phyloP scores from a whole-genome alignment of 2,113 vertebrate species.

The Nothoprocta pentlandii region DNA sequence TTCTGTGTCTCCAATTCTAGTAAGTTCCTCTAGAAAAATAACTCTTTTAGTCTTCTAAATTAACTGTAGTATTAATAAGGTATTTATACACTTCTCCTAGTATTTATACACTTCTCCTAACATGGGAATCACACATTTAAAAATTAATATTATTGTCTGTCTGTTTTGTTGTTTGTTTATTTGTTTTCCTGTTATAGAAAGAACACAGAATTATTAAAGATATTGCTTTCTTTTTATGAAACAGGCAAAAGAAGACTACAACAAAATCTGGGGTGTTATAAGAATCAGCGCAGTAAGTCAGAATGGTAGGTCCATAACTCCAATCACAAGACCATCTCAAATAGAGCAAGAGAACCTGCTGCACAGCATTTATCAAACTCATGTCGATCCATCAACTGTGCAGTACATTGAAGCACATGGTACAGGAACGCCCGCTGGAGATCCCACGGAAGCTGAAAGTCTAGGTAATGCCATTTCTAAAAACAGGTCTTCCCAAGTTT shows the following conservation, averaged over 20 bases:
- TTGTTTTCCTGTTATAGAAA: neutral
- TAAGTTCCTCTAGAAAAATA: neutral
- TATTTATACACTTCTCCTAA: neutral
- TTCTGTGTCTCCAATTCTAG: neutral
- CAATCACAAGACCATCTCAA: constrained; percentile 83
- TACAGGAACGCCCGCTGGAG: constrained; percentile 84
- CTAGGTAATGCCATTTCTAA: constrained; percentile 77
- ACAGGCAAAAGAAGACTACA: constrained; percentile 82
- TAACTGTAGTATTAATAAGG: neutral
- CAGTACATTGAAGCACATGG: constrained; percentile 88
- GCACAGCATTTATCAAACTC: constrained; percentile 76
- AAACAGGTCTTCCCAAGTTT: constrained; percentile 59
- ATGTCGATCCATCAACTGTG: constrained; percentile 74
- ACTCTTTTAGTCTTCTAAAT: neutral
- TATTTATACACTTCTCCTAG: neutral
- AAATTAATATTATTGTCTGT: neutral
- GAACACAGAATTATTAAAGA: neutral
- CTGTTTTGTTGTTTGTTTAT: neutral
- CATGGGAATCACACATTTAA: accelerated
- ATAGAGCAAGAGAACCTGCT: constrained; percentile 83
- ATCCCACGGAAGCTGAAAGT: constrained; percentile 82
- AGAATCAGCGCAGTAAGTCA: constrained; percentile 83
- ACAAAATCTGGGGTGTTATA: constrained; percentile 87
- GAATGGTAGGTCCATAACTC: constrained; percentile 78
- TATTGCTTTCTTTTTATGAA: neutral